Conservation (phyloP, 2,888 invertebrate species). For the Arrhopalites spinosus region DNA sequence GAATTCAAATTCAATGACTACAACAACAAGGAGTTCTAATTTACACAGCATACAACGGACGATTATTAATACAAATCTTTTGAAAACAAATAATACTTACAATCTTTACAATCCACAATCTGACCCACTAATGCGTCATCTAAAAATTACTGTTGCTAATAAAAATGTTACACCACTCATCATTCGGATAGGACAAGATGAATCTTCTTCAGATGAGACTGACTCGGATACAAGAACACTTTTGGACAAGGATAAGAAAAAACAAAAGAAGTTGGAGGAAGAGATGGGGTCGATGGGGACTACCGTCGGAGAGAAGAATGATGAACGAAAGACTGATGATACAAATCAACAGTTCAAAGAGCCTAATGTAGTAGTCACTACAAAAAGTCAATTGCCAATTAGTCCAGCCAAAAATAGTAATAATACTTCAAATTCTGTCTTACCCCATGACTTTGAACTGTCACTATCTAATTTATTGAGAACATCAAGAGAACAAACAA, state of each 20-base stretch:
- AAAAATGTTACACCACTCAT: constrained; percentile 24
- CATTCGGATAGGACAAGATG: constrained; percentile 26
- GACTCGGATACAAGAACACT: neutral
- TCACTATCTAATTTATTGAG: constrained; percentile 26
- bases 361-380: neutral
- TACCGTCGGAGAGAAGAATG: neutral
- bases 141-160: constrained; percentile 28
- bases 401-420: neutral
- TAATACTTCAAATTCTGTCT: neutral
- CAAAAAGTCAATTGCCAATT: too few relatives aligned
- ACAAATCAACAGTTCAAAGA: neutral
- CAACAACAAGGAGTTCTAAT: neutral
- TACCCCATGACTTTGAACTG: constrained; percentile 25
- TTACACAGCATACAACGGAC: constrained; percentile 30
- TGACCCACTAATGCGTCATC: constrained; percentile 25
- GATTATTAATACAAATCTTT: constrained; percentile 19
- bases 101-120: constrained; percentile 17
- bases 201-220: constrained; percentile 33
- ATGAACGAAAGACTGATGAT: neutral
- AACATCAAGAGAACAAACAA: constrained; percentile 19
- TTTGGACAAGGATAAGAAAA: neutral
- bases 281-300: neutral
- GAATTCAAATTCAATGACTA: neutral
- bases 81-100: constrained; percentile 24
- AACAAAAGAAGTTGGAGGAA: neutral